A percentile compares a stretch with the other conserved stretches of the same genome.
These are phyloP conservation scores for Bicyclus anynana DNA, from an alignment of 1,140 invertebrate genomes.

Conservation along the genomic window DNA sequence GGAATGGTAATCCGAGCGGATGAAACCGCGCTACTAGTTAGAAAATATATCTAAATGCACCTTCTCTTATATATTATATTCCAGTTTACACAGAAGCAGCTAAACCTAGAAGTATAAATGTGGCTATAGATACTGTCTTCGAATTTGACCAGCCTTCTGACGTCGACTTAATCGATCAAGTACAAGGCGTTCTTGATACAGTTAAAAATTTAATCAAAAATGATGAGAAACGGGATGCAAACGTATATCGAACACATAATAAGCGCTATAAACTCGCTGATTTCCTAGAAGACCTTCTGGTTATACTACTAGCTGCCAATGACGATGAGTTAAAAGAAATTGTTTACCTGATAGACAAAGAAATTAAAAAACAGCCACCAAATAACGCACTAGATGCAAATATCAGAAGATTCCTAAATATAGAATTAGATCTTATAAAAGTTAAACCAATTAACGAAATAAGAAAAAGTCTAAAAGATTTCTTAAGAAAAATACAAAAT, in stretches of 20 bases:
- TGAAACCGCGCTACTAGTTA: too few species aligned
- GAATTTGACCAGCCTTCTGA: conserved; percentile 46
- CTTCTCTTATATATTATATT: conserved; percentile 14
- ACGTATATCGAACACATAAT: too few species aligned
- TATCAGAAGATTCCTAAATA: conserved; percentile 23
- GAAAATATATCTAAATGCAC: too few species aligned
- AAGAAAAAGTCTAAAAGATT: conserved; percentile 18
- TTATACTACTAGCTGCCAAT: conserved; percentile 21
- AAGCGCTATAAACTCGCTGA: too few species aligned
- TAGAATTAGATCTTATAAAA: conserved; percentile 17
- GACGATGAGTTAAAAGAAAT: conserved; percentile 33
- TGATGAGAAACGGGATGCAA: conserved; percentile 25
- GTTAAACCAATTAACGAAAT: conserved; percentile 6
- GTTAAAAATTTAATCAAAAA: conserved; percentile 36
- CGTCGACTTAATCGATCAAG: background rate
- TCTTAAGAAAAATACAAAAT: conserved; percentile 12
- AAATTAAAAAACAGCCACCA: background rate
- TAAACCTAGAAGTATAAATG: conserved; percentile 36
- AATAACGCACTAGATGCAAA: conserved; percentile 12
- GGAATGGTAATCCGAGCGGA: too few species aligned
- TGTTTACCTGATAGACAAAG: conserved; percentile 17
- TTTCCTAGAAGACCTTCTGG: conserved; percentile 31
- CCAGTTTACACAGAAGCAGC: conserved; percentile 16
- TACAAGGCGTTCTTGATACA: conserved; percentile 37
- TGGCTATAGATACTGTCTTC: conserved; percentile 46